Evolutionary conservation across 2,797 vertebrate genomes (phyloP), one percentile per base, ranked within the genome.

Genomic region (Crenichthys baileyi): DNA sequence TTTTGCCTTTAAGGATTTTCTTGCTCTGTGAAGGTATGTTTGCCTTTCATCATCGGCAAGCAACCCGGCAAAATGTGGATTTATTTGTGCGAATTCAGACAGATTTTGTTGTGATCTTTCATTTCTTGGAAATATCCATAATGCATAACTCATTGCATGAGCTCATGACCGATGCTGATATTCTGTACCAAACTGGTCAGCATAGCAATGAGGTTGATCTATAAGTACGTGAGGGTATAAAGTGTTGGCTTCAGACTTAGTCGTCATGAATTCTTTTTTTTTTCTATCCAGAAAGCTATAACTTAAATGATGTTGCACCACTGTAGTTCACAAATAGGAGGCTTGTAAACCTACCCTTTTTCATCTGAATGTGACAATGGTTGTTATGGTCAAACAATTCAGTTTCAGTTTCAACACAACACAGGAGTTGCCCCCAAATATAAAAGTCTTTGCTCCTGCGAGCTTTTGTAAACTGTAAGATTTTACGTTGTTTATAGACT

Each of bases 71-170:
- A 73, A 51, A 60, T 36, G 11, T 41, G 0, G 51, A 53, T 51
- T 18, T 22, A 83, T 75, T 73, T 77, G 73, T 48, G 68, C 22
- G 61, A 84, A 73, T 70, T 63, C 55, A 46, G 1, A 31, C 41
- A 36, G n/a, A n/a, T 78, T 60, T 65, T 4, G 58, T 53, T 82
- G 76, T 71, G 77, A 18, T 44, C 31, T 39, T 39, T 26, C 29
- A 36, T 76, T 22, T 63, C 0, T 24, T 22, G 46, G 16, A 70
- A 74, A 51, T 56, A 44, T 36, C 51, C 24, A 60, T 31, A 65
- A 31, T 16, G 48, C 39, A 56, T 58, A 31, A 36, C 7, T 20
- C 2, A 8, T 13, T 50, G 7, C 20, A 0, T 53, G 8, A 77
- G 70, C 71, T 78, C 46, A 65, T 63, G 48, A 46, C 18, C 24